Percentiles rank a stretch among this genome's conserved stretches.
Evolutionary conservation across 2,797 vertebrate genomes (phyloP).

Genomic region (Acipenser transmontanus): DNA sequence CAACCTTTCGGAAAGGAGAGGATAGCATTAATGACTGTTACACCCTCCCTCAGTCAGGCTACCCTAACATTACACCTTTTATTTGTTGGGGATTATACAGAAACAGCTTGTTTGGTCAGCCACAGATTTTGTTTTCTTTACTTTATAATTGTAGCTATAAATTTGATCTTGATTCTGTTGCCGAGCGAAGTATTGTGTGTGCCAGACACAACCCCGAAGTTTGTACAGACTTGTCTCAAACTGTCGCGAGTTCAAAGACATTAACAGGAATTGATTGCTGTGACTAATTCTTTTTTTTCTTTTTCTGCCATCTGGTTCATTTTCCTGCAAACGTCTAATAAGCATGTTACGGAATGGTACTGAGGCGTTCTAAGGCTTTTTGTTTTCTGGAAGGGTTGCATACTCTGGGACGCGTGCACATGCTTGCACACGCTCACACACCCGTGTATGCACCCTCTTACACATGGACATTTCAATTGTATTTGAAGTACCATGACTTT

Average conservation of each 20-base stretch:
- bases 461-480: conserved; percentile 19
- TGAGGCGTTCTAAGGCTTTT: conserved; percentile 38
- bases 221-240: conserved; percentile 58
- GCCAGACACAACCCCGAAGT: conserved; percentile 49
- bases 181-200: conserved; percentile 38
- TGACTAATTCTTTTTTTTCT: conserved; percentile 47
- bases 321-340: conserved; percentile 53
- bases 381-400: conserved; percentile 33
- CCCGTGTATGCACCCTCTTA: conserved; percentile 22
- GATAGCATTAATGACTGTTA: conserved; percentile 18
- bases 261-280: conserved; percentile 58
- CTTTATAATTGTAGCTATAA: conserved; percentile 29
- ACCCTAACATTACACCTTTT: conserved; percentile 29
- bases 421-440: conserved; percentile 30
- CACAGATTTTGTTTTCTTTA: conserved; percentile 28
- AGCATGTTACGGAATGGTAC: conserved; percentile 48
- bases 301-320: conserved; percentile 52
- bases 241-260: conserved; percentile 54
- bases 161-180: conserved; percentile 32
- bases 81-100: conserved; percentile 37
- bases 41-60: conserved; percentile 19
- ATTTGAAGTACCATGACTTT: no score
- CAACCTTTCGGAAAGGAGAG: conserved; percentile 28
- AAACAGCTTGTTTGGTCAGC: conserved; percentile 36
- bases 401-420: conserved; percentile 18